Base-by-base conservation (phyloP, 2,113 vertebrate species). In the Esox niger region DNA sequence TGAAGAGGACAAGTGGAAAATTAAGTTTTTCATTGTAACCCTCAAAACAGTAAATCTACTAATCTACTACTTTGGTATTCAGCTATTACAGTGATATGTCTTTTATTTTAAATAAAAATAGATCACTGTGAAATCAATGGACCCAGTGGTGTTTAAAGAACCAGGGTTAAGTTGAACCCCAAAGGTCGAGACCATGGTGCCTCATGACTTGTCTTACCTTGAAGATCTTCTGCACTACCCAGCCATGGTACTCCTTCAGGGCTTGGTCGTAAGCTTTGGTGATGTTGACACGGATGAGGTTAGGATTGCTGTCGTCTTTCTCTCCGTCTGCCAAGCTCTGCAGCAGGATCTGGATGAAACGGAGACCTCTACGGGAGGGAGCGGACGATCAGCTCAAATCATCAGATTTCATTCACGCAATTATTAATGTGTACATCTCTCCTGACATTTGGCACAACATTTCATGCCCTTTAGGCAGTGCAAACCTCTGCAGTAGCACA, bases 271-370 rank as follows among this genome's bases (percentile, higher is more conserved):
- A 99, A 21, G 97, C 97, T 75, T 96, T 97, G 83, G 92, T 83
- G 73, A 96, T 83, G 0, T 98, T 99, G 62, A 98, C 91, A 0
- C 90, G 90, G 75, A 99, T 97, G 7, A 89, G 93, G 85, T 97
- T 95, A 0, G 96, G 97, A 70, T 98, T 93, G 72, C 92, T 92
- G 68, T 95, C 94, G 0, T 98, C 97, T 61, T 79, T 85, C 26
- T 97, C 97, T 0, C 96, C 96, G 0, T 98, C 96, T 0, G 89
- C 95, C 73, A 98, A 90, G 89, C 97, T 98, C 91, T 98, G 95
- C 69, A 99, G 91, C 84, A 99, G 77, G 63, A 98, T 84, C 88
- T 97, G 95, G 70, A 98, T 96, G 88, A 98, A 98, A 74, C 93
- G 94, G 70, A 99, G 90, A 66, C 95, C 95, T 77, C 96, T 99